Evolutionary conservation across 2,797 vertebrate genomes (phyloP).

Genomic region (Oryzias sinensis): DNA sequence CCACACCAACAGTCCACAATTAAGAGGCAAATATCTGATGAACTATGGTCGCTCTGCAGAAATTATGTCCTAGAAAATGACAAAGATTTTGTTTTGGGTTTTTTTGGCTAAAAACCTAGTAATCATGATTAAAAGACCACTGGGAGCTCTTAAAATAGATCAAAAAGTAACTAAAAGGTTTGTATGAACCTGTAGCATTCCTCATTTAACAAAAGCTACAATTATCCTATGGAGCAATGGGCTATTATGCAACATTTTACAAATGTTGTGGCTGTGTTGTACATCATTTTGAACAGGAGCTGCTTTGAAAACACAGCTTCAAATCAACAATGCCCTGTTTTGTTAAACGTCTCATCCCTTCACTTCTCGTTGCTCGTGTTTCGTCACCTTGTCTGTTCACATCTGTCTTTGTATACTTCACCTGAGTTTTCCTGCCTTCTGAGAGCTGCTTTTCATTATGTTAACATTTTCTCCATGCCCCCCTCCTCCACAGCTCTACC

Average conservation of each 20-base stretch:
- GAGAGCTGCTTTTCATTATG: neutral
- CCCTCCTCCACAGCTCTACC: neutral
- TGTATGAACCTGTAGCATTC: neutral
- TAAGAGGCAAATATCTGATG: too few species aligned
- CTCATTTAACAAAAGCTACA: neutral
- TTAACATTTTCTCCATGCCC: neutral
- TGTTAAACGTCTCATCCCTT: neutral
- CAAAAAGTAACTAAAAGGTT: too few species aligned
- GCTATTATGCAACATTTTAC: neutral
- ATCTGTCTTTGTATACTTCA: neutral
- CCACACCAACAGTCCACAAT: too few species aligned
- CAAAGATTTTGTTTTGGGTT: too few species aligned
- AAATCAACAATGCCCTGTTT: neutral
- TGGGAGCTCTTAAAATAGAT: too few species aligned
- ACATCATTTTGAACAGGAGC: neutral
- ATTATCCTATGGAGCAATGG: neutral
- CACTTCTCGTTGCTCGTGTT: neutral
- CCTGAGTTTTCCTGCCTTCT: slow-evolving; percentile 1
- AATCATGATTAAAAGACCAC: too few species aligned
- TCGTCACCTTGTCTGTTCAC: neutral
- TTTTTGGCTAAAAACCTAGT: too few species aligned
- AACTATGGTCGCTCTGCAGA: too few species aligned
- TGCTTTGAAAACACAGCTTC: neutral
- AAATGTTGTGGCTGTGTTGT: neutral
- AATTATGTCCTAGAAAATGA: too few species aligned